These are phyloP conservation scores for Percopsis transmontana DNA, from an alignment of 2,113 vertebrate genomes.

Conservation along the genomic window DNA sequence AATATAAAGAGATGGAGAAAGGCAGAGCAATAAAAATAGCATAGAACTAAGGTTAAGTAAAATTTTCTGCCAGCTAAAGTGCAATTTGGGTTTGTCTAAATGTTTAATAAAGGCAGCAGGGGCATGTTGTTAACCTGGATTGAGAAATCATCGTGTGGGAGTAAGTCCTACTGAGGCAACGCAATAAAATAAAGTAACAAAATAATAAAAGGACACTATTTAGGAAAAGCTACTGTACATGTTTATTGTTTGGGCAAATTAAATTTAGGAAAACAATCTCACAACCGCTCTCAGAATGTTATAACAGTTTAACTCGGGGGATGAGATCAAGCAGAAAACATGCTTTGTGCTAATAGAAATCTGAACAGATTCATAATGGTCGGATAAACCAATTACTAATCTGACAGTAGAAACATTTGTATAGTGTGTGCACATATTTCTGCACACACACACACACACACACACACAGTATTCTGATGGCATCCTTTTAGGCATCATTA, in stretches of 20 bases:
- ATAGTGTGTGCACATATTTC: not conserved
- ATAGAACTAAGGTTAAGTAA: too few species aligned
- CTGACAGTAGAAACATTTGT: not conserved
- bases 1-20: too few species aligned
- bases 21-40: too few species aligned
- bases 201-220: too few species aligned
- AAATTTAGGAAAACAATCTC: conserved; percentile 27
- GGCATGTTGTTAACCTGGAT: too few species aligned
- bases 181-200: too few species aligned
- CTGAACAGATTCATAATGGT: conserved; percentile 10
- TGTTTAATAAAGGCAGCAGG: too few species aligned
- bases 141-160: too few species aligned
- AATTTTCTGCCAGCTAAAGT: too few species aligned
- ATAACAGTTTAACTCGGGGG: not conserved
- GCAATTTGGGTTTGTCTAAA: too few species aligned
- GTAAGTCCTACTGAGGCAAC: too few species aligned
- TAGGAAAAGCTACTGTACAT: conserved; percentile 24
- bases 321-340: conserved; percentile 27
- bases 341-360: conserved; percentile 31
- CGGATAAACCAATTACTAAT: conserved; percentile 27
- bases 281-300: not conserved
- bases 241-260: conserved; percentile 33
- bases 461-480: conserved; percentile 33
- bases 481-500: conserved; percentile 35
- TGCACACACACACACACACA: conserved; percentile 1